Evolutionary conservation across 2,888 invertebrate genomes (phyloP), one percentile per base, ranked within the genome.

Genomic region (Lochmaea crataegi): DNA sequence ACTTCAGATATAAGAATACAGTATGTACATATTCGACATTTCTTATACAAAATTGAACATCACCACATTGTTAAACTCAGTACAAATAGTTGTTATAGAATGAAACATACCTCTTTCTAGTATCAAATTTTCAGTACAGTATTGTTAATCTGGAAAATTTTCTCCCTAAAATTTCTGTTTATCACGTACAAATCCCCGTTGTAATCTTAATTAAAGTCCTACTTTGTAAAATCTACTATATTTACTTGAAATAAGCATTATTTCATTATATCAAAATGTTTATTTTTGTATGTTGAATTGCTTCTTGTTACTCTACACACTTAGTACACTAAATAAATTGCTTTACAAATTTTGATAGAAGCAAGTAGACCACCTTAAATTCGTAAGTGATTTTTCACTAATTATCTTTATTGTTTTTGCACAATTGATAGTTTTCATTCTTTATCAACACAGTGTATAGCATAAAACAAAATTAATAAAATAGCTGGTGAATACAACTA

Each of bases 21-120:
- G 14, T 63, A 63, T 57, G 9, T 70, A 70, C 64, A 64, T 41
- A 57, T 41, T 57, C 56, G 56, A 70, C 70, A 70, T 70, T 70
- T 70, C 63, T 64, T 45, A 57, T 70, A 70, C 70, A 70, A 69
- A 69, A 69, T 69, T 63, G 38, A n/a, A 68, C 10, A 63, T 61
- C 16, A 38, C 45, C 56, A 67, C 41, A 60, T 45, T 60, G 22
- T 53, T 12, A 53, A 32, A 18, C 14, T 12, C 22, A 64, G 45
- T 2, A 58, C 32, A 32, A 32, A 12, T 14, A n/a, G 58, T 58
- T 58, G 58, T 26, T 26, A 58, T 9, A 32, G 32, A 58, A 32
- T 58, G 58, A 58, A 58, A 58, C n/a, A 32, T 58, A 58, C n/a
- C 26, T 32, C 9, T 58, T 57, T 9, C 7, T 38, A 38, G 9